phyloP scores from a whole-genome alignment of 2,113 vertebrate genomes.

The Delphinus delphis region DNA sequence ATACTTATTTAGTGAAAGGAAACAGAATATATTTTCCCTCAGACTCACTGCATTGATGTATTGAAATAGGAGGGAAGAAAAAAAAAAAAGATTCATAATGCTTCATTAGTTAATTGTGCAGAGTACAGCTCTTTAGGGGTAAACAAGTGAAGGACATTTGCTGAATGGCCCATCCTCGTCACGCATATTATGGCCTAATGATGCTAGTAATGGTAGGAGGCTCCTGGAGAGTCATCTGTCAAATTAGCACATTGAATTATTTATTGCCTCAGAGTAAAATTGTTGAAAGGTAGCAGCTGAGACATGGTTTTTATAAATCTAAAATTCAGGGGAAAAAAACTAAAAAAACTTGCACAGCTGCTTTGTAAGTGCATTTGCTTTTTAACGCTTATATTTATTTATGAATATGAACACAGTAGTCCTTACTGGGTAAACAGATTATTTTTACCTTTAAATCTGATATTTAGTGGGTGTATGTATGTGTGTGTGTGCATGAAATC shows the following conservation, averaged over 20 bases:
- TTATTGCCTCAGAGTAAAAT: slow-evolving; percentile 88
- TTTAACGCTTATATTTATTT: slow-evolving; percentile 34
- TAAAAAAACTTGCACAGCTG: slow-evolving; percentile 58
- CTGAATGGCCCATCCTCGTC: slow-evolving; percentile 87
- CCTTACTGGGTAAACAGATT: not conserved
- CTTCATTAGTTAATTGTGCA: slow-evolving; percentile 91
- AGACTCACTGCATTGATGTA: slow-evolving; percentile 84
- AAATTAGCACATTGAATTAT: slow-evolving; percentile 93
- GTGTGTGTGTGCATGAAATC: not conserved
- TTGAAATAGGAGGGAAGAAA: slow-evolving; percentile 83
- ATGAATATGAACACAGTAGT: not conserved
- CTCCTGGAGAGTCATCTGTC: slow-evolving; percentile 90
- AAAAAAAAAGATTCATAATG: slow-evolving; percentile 81
- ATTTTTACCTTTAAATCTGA: slow-evolving; percentile 41
- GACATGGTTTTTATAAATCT: slow-evolving; percentile 82
- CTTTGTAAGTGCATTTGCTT: slow-evolving; percentile 38
- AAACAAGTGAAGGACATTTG: slow-evolving; percentile 90
- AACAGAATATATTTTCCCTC: slow-evolving; percentile 79
- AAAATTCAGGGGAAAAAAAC: slow-evolving; percentile 69
- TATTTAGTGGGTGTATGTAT: not conserved
- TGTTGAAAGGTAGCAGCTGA: slow-evolving; percentile 87
- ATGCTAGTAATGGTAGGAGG: slow-evolving; percentile 88
- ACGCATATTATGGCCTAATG: slow-evolving; percentile 89
- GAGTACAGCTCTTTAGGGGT: slow-evolving; percentile 88
- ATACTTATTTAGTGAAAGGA: slow-evolving; percentile 78